Base-by-base conservation (phyloP, 2,888 invertebrate species). In the Pristionchus fissidentatus region DNA sequence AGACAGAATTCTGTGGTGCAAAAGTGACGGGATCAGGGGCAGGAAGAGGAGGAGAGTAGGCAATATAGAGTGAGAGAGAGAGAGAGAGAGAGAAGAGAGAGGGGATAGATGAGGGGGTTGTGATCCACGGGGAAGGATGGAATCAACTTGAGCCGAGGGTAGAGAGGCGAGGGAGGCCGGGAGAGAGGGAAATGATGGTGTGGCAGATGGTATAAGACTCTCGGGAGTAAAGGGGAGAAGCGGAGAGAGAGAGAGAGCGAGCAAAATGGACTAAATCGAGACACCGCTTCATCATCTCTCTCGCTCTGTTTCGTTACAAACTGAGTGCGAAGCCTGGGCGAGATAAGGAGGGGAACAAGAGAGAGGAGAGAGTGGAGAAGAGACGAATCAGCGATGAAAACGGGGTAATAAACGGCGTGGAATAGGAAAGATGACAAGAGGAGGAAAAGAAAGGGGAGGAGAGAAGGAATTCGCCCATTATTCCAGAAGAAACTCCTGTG, bases 271-370 rank as follows among this genome's bases (percentile, higher is more conserved):
- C 32, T 75, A 52, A 75, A 32, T 49, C 10, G 49, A 19, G 49
- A 10, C 19, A 49, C 49, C 19, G 29, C n/a, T 49, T 49, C 75
- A 75, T 46, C 75, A 46, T 49, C 26, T 32, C 29, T 32, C 75
- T 75, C 26, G n/a, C n/a, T n/a, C n/a, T n/a, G n/a, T n/a, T n/a
- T n/a, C 29, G 29, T 66, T 70, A 70, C 70, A 70, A 70, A 13
- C 8, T 41, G 70, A 70, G 41, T 66, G 66, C 55, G 55, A 55
- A 4, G 55, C 49, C 43, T 46, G 49, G 70, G 32, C 41, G 70
- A 79, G 79, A 79, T 38, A 46, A 79, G 79, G 38, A 57, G 79
- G n/a, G 10, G 49, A 49, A 77, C 75, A 77, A 49, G 49, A 32
- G 49, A 49, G 75, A 77, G 75, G 49, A 49, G 35, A 19, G 19